A percentile compares a stretch with the other conserved stretches of the same genome.
Evolutionary conservation across 2,888 invertebrate genomes (phyloP).

Genomic region (Lasioglossum marginatum): DNA sequence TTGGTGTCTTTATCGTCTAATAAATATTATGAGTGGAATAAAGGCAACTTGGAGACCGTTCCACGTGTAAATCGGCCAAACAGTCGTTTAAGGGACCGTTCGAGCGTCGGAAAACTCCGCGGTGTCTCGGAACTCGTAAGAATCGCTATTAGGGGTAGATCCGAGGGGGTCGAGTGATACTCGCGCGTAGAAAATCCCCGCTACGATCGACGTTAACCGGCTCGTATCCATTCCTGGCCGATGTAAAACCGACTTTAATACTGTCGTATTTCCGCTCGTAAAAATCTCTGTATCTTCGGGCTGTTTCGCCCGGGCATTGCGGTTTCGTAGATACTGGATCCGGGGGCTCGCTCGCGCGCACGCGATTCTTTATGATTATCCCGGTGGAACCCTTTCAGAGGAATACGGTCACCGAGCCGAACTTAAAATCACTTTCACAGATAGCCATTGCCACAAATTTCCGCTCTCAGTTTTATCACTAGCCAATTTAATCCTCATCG

Average conservation of each 20-base stretch:
- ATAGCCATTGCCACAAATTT: constrained; percentile 11
- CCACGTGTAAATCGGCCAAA: constrained; percentile 33
- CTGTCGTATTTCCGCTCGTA: constrained; percentile 67
- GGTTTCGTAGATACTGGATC: neutral
- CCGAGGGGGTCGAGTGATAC: constrained; percentile 50
- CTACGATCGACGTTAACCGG: constrained; percentile 68
- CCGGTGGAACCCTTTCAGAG: constrained; percentile 25
- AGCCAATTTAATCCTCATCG: constrained; percentile 1
- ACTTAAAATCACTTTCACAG: constrained; percentile 7
- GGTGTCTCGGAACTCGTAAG: constrained; percentile 53
- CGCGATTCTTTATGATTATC: constrained; percentile 49
- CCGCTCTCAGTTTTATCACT: neutral
- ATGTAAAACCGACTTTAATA: constrained; percentile 69
- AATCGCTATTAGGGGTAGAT: constrained; percentile 59
- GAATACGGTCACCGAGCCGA: constrained; percentile 7
- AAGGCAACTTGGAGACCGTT: constrained; percentile 17
- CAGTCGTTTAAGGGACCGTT: constrained; percentile 41
- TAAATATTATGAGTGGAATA: constrained; percentile 37
- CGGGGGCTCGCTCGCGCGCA: constrained; percentile 3
- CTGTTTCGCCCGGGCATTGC: constrained; percentile 34
- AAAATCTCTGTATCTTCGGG: constrained; percentile 65
- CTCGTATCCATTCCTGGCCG: constrained; percentile 66
- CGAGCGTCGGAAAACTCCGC: constrained; percentile 45
- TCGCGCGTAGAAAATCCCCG: constrained; percentile 55
- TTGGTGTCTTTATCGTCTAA: constrained; percentile 31